Conservation (phyloP, 2,888 invertebrate genomes). For the Lasioglossum vierecki region DNA sequence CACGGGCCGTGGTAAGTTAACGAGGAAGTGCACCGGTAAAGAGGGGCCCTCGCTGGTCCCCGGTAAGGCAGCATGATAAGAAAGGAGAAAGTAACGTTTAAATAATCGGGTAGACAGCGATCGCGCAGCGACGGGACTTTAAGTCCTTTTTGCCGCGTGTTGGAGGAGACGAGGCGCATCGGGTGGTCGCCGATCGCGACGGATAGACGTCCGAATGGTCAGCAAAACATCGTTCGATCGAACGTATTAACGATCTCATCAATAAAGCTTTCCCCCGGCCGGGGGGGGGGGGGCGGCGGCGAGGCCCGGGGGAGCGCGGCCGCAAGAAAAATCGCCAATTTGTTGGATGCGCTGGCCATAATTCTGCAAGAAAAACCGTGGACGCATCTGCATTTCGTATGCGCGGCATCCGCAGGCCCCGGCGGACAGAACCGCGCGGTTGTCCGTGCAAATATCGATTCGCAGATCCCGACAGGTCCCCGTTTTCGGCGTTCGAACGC, state of each 20-base stretch:
- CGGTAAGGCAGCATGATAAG: conserved; percentile 33
- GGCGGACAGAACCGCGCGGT: conserved; percentile 6
- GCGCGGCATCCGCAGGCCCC: neutral
- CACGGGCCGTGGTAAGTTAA: neutral
- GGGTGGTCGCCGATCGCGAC: conserved; percentile 83
- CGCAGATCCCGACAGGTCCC: conserved; percentile 30
- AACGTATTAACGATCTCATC: conserved; percentile 84
- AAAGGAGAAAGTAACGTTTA: conserved; percentile 67
- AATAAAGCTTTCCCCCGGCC: conserved; percentile 76
- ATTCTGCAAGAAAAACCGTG: conserved; percentile 67
- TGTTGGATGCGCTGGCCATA: conserved; percentile 75
- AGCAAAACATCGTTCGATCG: conserved; percentile 76
- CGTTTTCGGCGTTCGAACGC: conserved; percentile 44
- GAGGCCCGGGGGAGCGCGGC: conserved; percentile 32
- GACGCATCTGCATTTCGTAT: conserved; percentile 64
- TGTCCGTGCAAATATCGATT: conserved; percentile 25
- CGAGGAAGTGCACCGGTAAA: conserved; percentile 39
- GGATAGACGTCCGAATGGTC: conserved; percentile 80
- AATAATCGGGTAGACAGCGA: conserved; percentile 58
- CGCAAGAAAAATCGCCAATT: conserved; percentile 81
- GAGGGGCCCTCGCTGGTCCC: neutral
- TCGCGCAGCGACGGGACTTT: conserved; percentile 53
- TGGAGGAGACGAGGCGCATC: conserved; percentile 76
- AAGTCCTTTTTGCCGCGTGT: conserved; percentile 67
- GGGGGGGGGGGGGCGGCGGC: conserved; percentile 37